phyloP scores from a whole-genome alignment of 2,888 invertebrate species.

The Scelioninae gen. 1 region DNA sequence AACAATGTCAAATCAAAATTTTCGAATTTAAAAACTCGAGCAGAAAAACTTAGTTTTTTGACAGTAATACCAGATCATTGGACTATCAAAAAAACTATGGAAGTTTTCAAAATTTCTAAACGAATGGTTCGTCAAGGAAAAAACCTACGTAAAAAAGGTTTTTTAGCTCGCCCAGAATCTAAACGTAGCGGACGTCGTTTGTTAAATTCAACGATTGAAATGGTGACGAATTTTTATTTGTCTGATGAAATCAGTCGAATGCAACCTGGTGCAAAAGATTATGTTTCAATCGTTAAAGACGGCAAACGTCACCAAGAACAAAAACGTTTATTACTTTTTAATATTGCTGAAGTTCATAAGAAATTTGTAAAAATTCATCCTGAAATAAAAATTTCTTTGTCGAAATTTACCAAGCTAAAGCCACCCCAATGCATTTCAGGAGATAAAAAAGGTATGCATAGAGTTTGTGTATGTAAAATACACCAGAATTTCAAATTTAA shows the following conservation, averaged over 20 bases:
- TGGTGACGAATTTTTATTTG: conserved; percentile 18
- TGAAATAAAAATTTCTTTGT: conserved; percentile 35
- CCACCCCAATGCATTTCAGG: no score
- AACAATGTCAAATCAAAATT: conserved; percentile 31
- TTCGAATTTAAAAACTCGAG: conserved; percentile 16
- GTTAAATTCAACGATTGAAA: not conserved
- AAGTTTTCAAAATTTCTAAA: conserved; percentile 18
- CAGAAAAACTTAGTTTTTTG: conserved; percentile 24
- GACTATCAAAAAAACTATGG: conserved; percentile 19
- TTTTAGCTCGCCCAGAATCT: conserved; percentile 14
- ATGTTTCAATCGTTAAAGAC: conserved; percentile 21
- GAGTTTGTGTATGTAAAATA: conserved; percentile 2
- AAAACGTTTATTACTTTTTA: conserved; percentile 28
- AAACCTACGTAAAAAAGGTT: conserved; percentile 15
- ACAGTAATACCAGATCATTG: conserved; percentile 21
- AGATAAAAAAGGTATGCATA: conserved; percentile 4
- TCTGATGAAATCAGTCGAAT: conserved; percentile 44
- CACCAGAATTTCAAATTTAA: not conserved
- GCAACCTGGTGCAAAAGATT: conserved; percentile 23
- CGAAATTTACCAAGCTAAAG: conserved; percentile 36
- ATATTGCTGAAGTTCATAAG: conserved; percentile 18
- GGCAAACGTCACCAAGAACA: conserved; percentile 36
- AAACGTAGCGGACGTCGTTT: conserved; percentile 42
- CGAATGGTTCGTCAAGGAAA: conserved; percentile 36
- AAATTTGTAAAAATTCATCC: conserved; percentile 13